Percentiles rank a stretch among this genome's conserved stretches.
phyloP scores from a whole-genome alignment of 2,797 vertebrate species.

The Cheirogaleus major region DNA sequence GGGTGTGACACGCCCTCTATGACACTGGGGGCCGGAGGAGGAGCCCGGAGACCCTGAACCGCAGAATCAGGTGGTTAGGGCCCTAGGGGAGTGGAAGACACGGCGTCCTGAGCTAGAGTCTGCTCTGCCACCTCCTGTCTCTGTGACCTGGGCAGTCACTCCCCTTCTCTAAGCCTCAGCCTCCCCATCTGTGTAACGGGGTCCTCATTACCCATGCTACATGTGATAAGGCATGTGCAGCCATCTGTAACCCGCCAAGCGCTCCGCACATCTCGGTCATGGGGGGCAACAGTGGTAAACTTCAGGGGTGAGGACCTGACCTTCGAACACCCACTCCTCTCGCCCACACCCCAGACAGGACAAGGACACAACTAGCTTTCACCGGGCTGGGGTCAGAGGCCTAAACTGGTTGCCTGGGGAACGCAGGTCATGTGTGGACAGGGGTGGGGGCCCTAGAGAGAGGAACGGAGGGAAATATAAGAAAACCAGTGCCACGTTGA shows the following conservation, averaged over 20 bases:
- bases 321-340: background rate
- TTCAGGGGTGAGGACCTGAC: background rate
- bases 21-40: background rate
- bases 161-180: background rate
- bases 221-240: background rate
- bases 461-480: background rate
- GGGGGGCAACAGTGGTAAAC: background rate
- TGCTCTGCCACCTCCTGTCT: background rate
- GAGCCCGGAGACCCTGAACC: background rate
- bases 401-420: background rate
- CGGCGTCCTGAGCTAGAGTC: background rate
- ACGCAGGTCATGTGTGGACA: background rate
- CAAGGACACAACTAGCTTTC: background rate
- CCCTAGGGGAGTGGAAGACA: background rate
- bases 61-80: background rate
- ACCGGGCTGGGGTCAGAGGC: background rate
- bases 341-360: too few species aligned
- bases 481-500: background rate
- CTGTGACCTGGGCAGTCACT: background rate
- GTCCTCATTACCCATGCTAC: rapidly evolving
- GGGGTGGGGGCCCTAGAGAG: background rate
- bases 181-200: background rate
- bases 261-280: background rate
- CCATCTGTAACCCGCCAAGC: background rate
- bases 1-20: background rate